These are phyloP conservation scores for Phymanthus crucifer DNA, from an alignment of 92 coral and sea anemone species.

Conservation along the genomic window DNA sequence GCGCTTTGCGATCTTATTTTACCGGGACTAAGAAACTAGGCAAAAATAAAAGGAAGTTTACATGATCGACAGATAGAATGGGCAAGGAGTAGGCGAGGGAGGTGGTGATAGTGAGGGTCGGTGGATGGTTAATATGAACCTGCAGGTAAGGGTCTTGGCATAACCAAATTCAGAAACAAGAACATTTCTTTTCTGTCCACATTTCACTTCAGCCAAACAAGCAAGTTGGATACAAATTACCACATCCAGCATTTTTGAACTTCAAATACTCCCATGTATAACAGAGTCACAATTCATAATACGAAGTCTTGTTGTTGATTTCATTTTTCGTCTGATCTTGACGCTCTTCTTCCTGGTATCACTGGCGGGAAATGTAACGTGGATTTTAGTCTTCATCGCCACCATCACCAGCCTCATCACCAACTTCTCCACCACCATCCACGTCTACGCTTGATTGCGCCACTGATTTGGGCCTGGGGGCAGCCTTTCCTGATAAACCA, in stretches of 20 bases:
- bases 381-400: constrained; percentile 36
- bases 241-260: background rate
- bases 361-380: background rate
- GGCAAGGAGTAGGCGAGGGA: no score
- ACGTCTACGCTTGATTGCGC: constrained; percentile 38
- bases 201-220: no score
- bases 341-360: background rate
- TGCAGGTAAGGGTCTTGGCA: no score
- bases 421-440: constrained; percentile 72
- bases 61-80: no score
- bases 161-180: no score
- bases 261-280: background rate
- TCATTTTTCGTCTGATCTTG: background rate
- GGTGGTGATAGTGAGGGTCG: no score
- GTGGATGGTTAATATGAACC: no score
- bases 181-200: no score
- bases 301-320: background rate
- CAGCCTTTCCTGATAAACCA: constrained; percentile 59
- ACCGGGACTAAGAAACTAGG: no score
- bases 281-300: background rate
- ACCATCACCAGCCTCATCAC: constrained; percentile 56
- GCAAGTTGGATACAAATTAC: no score
- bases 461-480: constrained; percentile 65
- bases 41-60: no score
- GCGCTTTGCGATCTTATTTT: no score